A percentile compares a stretch with the other conserved stretches of the same genome.
Conservation (phyloP, 2,113 vertebrate genomes). For the Heptranchias perlo region DNA sequence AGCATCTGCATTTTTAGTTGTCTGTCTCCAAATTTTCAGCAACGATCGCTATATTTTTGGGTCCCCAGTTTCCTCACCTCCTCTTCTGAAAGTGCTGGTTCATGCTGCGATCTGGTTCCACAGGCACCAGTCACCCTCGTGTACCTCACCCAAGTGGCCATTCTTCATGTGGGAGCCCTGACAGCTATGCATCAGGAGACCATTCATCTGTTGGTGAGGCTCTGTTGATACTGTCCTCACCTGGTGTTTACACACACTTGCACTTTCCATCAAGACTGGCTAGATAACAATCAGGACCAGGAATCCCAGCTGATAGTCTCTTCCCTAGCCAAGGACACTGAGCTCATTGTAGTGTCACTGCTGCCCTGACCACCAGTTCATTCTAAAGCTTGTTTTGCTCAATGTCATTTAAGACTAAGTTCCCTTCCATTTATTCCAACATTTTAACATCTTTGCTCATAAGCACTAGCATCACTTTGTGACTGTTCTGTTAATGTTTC, state of each 20-base stretch:
- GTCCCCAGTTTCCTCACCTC: not conserved
- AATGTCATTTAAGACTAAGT: not conserved
- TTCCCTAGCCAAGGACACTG: not conserved
- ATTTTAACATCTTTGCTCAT: not conserved
- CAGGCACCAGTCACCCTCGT: not conserved
- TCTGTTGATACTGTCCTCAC: not conserved
- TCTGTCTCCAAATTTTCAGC: not conserved
- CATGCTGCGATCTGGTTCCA: not conserved
- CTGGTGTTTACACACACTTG: not conserved
- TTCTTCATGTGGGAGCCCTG: not conserved
- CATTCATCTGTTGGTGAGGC: not conserved
- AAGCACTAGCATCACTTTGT: not conserved
- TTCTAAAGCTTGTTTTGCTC: not conserved
- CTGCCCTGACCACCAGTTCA: not conserved
- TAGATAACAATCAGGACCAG: not conserved
- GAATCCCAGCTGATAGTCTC: not conserved
- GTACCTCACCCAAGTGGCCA: no score
- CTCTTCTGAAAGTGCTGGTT: not conserved
- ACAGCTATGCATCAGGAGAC: not conserved
- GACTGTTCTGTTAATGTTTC: not conserved
- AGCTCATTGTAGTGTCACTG: not conserved
- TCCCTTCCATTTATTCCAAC: not conserved
- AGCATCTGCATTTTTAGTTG: not conserved
- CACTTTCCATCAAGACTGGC: not conserved
- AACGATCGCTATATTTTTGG: not conserved